phyloP scores from a whole-genome alignment of 2,113 vertebrate genomes.

The Anser cygnoides region DNA sequence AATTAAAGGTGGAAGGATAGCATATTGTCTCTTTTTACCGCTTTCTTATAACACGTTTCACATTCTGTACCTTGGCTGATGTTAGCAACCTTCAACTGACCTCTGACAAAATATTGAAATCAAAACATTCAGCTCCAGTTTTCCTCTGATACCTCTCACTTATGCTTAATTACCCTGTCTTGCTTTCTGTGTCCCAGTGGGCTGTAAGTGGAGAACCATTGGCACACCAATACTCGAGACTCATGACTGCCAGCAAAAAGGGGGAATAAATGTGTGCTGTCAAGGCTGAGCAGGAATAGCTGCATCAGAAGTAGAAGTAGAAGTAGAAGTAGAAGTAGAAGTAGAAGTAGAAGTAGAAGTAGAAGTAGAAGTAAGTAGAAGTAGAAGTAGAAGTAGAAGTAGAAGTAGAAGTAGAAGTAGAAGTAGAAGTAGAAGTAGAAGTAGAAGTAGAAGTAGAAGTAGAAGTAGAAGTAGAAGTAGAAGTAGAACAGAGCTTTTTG shows the following conservation, averaged over 20 bases:
- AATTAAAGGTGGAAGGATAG: background rate
- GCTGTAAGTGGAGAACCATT: background rate
- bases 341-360: too few species aligned
- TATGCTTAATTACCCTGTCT: constrained; percentile 22
- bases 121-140: background rate
- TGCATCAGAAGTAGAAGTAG: background rate
- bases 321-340: too few species aligned
- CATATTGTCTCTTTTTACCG: background rate
- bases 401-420: too few species aligned
- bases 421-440: too few species aligned
- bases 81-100: constrained; percentile 11
- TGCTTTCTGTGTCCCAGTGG: background rate
- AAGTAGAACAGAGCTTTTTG: background rate
- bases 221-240: background rate
- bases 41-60: background rate
- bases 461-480: too few species aligned
- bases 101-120: background rate
- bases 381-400: too few species aligned
- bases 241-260: background rate
- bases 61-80: background rate
- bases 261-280: background rate
- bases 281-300: background rate
- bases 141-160: background rate
- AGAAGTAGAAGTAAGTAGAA: too few species aligned
- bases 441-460: too few species aligned